phyloP scores from a whole-genome alignment of 2,797 vertebrate genomes.

The Siniperca undulata region DNA sequence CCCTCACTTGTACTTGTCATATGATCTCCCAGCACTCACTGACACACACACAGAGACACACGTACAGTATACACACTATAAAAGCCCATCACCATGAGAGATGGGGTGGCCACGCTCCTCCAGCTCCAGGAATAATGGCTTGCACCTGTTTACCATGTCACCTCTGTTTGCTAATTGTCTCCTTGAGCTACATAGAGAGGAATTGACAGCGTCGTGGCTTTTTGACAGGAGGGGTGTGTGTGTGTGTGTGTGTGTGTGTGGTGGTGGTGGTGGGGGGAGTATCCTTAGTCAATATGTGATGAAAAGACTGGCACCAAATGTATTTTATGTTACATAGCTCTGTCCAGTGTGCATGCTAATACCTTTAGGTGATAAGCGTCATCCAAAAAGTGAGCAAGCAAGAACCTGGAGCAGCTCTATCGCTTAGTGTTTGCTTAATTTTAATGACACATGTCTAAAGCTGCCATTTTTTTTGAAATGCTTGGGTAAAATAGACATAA shows the following conservation, averaged over 20 bases:
- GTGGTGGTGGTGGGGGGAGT: background rate
- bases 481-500: background rate
- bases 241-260: background rate
- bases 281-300: conserved; percentile 17
- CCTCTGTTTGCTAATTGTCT: conserved; percentile 99
- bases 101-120: conserved; percentile 95
- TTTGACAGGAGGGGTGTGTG: conserved; percentile 88
- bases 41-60: conserved; percentile 33
- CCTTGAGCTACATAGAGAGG: conserved; percentile 94
- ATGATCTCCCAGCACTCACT: conserved; percentile 84
- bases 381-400: conserved; percentile 7
- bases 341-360: background rate
- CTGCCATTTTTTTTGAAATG: no score
- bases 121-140: conserved; percentile 97
- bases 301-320: conserved; percentile 15
- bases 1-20: conserved; percentile 93
- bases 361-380: background rate
- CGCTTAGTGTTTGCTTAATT: no score
- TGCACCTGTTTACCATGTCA: conserved; percentile 99
- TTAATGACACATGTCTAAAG: no score
- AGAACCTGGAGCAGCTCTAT: conserved; percentile 8
- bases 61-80: conserved; percentile 44
- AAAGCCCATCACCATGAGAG: conserved; percentile 90
- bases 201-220: conserved; percentile 93
- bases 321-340: background rate